Percentiles rank a stretch among this genome's conserved stretches.
phyloP scores from a whole-genome alignment of 2,797 vertebrate genomes.

The Intellagama lesueurii region DNA sequence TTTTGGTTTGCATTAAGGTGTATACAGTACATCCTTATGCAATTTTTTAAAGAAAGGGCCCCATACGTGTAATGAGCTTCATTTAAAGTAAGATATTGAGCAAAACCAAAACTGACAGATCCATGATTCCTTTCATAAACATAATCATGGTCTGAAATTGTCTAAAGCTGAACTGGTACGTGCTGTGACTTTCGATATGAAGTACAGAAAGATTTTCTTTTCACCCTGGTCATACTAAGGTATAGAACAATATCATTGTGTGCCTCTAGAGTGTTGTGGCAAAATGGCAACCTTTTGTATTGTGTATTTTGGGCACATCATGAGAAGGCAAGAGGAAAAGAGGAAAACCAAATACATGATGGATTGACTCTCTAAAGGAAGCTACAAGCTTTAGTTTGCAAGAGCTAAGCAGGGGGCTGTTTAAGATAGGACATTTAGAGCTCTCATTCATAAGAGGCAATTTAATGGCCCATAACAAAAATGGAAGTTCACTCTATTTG shows the following conservation, averaged over 20 bases:
- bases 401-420: too few species aligned
- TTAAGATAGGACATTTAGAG: too few species aligned
- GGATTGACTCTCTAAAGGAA: too few species aligned
- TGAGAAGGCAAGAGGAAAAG: too few species aligned
- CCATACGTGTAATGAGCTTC: not conserved
- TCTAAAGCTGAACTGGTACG: not conserved
- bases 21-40: not conserved
- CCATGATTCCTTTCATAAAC: not conserved
- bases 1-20: not conserved
- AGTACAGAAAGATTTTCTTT: not conserved
- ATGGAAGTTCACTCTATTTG: not conserved
- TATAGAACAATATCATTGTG: not conserved
- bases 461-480: too few species aligned
- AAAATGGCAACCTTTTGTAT: too few species aligned
- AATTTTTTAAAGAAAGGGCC: not conserved
- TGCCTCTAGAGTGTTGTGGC: not conserved
- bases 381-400: too few species aligned
- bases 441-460: too few species aligned
- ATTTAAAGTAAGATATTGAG: not conserved
- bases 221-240: not conserved
- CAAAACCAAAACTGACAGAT: not conserved
- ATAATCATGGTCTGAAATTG: not conserved
- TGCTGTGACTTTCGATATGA: not conserved
- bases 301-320: too few species aligned
- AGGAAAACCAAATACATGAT: too few species aligned